Conservation (phyloP, 2,113 vertebrate genomes). For the Alosa alosa region DNA sequence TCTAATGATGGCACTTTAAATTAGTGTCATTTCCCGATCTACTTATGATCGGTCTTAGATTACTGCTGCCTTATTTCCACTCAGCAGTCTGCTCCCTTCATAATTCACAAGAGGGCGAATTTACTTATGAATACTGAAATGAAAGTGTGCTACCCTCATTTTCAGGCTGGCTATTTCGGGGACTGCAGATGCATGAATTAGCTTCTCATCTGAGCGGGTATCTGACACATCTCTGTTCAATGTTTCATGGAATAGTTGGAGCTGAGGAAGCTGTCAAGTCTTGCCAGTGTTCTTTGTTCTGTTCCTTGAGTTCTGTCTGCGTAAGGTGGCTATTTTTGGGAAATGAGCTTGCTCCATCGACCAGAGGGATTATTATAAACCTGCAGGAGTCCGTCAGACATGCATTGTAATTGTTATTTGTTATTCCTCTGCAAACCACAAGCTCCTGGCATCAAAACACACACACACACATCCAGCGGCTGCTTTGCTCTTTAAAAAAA, state of each 20-base stretch:
- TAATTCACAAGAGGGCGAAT: background rate
- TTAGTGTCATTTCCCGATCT: background rate
- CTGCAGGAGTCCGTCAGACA: background rate
- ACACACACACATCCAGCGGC: background rate
- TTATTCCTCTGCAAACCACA: background rate
- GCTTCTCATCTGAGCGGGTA: slow-evolving; percentile 12
- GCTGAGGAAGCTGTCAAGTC: background rate
- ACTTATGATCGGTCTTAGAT: background rate
- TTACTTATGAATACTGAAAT: background rate
- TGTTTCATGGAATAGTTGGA: background rate
- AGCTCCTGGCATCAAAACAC: background rate
- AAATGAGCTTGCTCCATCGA: background rate
- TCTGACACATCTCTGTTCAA: background rate
- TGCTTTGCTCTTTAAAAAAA: background rate
- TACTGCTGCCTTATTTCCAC: background rate
- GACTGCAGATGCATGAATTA: slow-evolving; percentile 26
- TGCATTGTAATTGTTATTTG: background rate
- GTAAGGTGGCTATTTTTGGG: background rate
- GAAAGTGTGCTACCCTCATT: background rate
- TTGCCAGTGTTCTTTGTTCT: background rate
- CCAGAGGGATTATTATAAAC: background rate
- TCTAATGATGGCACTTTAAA: background rate
- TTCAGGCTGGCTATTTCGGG: background rate
- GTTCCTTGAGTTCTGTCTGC: background rate
- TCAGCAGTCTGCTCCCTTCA: background rate